These are phyloP conservation scores for Phaethornis superciliosus DNA, from an alignment of 2,113 vertebrate species.

Conservation along the genomic window DNA sequence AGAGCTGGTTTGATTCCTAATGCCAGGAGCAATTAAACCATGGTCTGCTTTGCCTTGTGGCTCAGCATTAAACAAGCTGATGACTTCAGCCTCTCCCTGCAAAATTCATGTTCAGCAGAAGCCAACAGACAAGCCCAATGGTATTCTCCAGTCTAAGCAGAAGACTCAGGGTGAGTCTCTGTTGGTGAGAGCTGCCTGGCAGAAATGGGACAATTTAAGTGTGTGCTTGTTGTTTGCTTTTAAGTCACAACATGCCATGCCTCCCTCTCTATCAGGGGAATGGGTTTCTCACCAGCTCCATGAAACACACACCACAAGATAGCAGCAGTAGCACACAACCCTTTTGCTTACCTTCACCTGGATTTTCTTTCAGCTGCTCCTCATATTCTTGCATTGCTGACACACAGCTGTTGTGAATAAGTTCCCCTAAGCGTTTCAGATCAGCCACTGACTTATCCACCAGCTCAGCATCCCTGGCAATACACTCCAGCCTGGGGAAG, in stretches of 20 bases:
- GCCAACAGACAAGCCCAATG: not conserved
- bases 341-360: slow-evolving; percentile 84
- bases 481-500: slow-evolving; percentile 87
- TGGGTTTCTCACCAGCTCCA: not conserved
- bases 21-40: not conserved
- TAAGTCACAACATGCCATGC: not conserved
- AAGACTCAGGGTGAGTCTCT: not conserved
- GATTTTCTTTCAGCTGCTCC: slow-evolving; percentile 94
- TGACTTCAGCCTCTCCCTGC: not conserved
- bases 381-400: slow-evolving; percentile 94
- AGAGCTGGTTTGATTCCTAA: not conserved
- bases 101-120: not conserved
- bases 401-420: slow-evolving; percentile 92
- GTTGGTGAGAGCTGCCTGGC: not conserved
- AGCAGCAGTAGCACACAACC: not conserved
- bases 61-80: not conserved
- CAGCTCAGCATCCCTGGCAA: slow-evolving; percentile 95
- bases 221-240: not conserved
- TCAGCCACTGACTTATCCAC: slow-evolving; percentile 98
- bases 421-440: slow-evolving; percentile 91
- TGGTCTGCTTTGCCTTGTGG: not conserved
- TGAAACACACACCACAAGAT: not conserved
- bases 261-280: not conserved
- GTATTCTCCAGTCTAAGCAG: not conserved
- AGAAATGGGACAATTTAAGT: not conserved